A percentile compares a stretch with the other conserved stretches of the same genome.
These are phyloP conservation scores for Lepisosteus oculatus DNA, from an alignment of 2,113 vertebrate species.

Conservation along the genomic window DNA sequence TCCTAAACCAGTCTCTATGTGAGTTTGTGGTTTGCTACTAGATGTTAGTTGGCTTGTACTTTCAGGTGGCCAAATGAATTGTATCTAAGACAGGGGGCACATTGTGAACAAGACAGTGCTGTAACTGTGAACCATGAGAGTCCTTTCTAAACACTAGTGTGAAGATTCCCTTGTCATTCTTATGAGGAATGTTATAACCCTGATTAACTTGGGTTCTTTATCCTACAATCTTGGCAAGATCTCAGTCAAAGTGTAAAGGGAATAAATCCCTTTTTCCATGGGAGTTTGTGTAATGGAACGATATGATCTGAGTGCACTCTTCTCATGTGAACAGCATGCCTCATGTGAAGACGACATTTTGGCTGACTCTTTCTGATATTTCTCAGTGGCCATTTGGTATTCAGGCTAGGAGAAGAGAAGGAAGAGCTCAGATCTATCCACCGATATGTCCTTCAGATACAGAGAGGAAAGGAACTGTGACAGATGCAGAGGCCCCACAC, in stretches of 20 bases:
- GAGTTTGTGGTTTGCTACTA: too few species aligned
- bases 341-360: not conserved
- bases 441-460: constrained; percentile 5
- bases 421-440: constrained; percentile 13
- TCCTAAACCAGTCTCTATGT: too few species aligned
- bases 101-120: constrained; percentile 9
- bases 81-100: too few species aligned
- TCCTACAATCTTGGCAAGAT: constrained; percentile 28
- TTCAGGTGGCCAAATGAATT: too few species aligned
- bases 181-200: too few species aligned
- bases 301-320: constrained; percentile 56
- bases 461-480: not conserved
- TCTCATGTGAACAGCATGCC: constrained; percentile 20
- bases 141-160: constrained; percentile 59
- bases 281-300: constrained; percentile 55
- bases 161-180: constrained; percentile 44
- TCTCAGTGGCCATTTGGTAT: not conserved
- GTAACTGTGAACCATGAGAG: constrained; percentile 33
- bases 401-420: constrained; percentile 27
- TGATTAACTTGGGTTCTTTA: too few species aligned
- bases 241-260: constrained; percentile 48
- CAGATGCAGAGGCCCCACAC: not conserved
- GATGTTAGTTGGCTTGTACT: too few species aligned
- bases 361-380: constrained; percentile 1
- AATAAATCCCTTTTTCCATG: constrained; percentile 51